Base-by-base conservation (phyloP, 1,140 invertebrate species). In the Platyscapa corneri region DNA sequence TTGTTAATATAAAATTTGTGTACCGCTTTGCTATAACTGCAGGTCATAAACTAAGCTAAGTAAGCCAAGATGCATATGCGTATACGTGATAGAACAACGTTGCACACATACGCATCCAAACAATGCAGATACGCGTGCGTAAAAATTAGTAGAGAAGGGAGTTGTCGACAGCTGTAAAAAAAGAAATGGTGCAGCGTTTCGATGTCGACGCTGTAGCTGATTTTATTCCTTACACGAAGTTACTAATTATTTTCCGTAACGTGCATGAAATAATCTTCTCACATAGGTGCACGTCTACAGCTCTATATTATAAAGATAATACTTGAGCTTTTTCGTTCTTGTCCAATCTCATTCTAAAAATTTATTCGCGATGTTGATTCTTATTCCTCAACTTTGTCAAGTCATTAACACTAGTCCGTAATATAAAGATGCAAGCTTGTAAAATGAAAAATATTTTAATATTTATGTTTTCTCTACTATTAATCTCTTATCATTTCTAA, bases 171-270 rank as follows among this genome's bases (percentile, higher is more conserved):
- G 34, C 18, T 39, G 39, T 70, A 32, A 34, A 49, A 42, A 39
- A 64, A 1, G 49, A 53, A 39, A 65, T 18, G 65, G 39, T 32
- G 46, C 27, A 80, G 74, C 74, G 80, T 46, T 83, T 85, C 83
- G 53, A 23, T 75, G 74, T 64, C 76, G 53, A 20, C 78, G 74
- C 64, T 39, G 53, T 72, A 42, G 60, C 80, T 82, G 23, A 53
- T 60, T 67, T 56, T 74, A 65, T 18, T 3, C 87, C 87, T 65
- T 46, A 34, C 80, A 56, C 32, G 32, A 56, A 74, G 85, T 84
- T 75, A 84, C 87, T 89, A 90, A 89, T 89, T 89, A 89, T 88
- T 90, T 89, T 85, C 87, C 77, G 84, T 88, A 89, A 89, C 86
- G 87, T 87, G 86, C 79, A 60, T 78, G 84, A 88, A 87, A 88